Evolutionary conservation across 2,113 vertebrate species (phyloP), one percentile per base, ranked within the genome.

Genomic region (Protobothrops mucrosquamatus): DNA sequence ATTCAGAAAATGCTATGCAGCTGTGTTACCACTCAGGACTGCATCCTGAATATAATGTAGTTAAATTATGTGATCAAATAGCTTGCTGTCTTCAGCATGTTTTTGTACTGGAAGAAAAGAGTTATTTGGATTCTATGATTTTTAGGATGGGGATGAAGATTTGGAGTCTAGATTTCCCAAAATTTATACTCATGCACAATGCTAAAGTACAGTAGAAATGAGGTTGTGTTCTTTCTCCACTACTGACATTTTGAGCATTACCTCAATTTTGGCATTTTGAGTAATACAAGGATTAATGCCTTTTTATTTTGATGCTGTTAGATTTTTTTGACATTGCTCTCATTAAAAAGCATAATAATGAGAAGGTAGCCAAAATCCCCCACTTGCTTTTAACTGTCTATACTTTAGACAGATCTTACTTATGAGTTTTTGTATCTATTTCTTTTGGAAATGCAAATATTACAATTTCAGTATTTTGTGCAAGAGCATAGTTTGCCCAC

Each of bases 381-480:
- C 91, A 56, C 18, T 94, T 95, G 59, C 89, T 61, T 93, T 93
- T 95, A 18, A 22, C 89, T 96, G 89, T 81, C 74, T 81, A 34
- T 39, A 90, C 69, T 94, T 95, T 91, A 88, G 92, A 81, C 87
- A 94, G 86, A 94, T 90, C 92, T 92, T 92, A 94, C 89, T 95
- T 93, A 92, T 94, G 93, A 95, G 43, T 89, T 93, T 81, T 94
- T 0, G 0, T 93, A 94, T 92, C 85, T 15, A 88, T 2, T 93
- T 96, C 46, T 93, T 64, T 96, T 95, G 87, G 43, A 94, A 95
- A 96, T 95, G 89, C 95, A 94, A 95, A 95, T 93, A 92, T 89
- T 92, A 56, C 89, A 90, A 93, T 92, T 95, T 96, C 48, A 93
- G 89, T 95, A 56, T 95, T 94, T 57, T 94, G 94, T 96, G 26